Conservation (phyloP, 2,797 vertebrate genomes). For the Paramormyrops hopkinsi region DNA sequence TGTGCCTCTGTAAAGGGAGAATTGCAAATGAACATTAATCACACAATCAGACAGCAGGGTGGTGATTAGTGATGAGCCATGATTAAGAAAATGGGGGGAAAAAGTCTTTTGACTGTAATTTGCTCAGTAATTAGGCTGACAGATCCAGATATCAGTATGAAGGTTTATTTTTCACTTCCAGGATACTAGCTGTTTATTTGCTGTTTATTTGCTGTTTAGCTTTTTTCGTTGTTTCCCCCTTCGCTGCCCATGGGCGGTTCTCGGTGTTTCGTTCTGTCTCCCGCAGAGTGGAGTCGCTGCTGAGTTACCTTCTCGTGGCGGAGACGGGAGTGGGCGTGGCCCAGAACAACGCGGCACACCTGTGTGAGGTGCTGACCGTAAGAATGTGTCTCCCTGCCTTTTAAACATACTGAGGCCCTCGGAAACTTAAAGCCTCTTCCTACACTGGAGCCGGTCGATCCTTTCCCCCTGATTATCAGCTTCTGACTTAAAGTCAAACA, state of each 20-base stretch:
- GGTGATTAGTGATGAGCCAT: neutral
- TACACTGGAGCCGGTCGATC: neutral
- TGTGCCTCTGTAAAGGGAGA: neutral
- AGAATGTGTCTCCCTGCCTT: neutral
- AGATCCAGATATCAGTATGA: neutral
- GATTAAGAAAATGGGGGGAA: neutral
- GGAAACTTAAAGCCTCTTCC: neutral
- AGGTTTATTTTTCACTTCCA: neutral
- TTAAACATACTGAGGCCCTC: neutral
- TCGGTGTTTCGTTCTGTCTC: neutral
- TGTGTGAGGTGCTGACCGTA: slow-evolving; percentile 68
- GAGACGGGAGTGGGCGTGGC: slow-evolving; percentile 85
- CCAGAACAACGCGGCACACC: slow-evolving; percentile 81
- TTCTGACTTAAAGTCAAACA: neutral
- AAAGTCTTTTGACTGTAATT: neutral
- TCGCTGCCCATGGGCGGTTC: neutral
- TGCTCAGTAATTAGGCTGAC: neutral
- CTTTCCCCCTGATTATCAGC: neutral
- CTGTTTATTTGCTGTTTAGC: neutral
- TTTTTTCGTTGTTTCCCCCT: neutral
- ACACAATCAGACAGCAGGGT: neutral
- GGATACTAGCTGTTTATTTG: neutral
- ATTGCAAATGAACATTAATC: neutral
- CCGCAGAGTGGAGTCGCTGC: slow-evolving; percentile 72
- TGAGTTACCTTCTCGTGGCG: slow-evolving; percentile 78